A percentile compares a stretch with the other conserved stretches of the same genome.
Evolutionary conservation across 2,888 invertebrate genomes (phyloP).

Genomic region (Epistrophella euchroma): DNA sequence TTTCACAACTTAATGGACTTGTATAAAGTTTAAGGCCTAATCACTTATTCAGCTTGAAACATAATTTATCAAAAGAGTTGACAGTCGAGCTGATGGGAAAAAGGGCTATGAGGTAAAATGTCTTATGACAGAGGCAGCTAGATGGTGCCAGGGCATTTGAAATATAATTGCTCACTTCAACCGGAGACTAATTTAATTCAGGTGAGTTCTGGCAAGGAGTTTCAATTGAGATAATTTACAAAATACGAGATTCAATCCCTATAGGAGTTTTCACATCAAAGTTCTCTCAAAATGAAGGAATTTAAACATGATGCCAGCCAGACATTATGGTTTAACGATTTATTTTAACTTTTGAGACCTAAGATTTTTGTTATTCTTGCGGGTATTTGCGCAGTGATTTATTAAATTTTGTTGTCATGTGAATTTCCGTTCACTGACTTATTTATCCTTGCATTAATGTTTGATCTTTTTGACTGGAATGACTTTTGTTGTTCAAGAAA

Average conservation of each 20-base stretch:
- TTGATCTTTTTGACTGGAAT: too few species aligned
- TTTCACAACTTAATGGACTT: slow-evolving; percentile 51
- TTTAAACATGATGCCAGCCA: not conserved
- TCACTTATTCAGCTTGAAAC: slow-evolving; percentile 57
- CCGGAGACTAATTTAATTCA: slow-evolving; percentile 21
- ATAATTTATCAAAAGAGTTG: slow-evolving; percentile 55
- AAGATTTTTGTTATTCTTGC: not conserved
- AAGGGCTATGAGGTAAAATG: not conserved
- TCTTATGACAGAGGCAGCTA: not conserved
- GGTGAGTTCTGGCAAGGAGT: not conserved
- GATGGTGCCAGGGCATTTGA: not conserved
- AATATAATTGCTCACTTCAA: slow-evolving; percentile 28
- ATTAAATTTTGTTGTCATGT: not conserved
- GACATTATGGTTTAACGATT: too few species aligned
- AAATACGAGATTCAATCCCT: not conserved
- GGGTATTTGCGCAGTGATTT: not conserved
- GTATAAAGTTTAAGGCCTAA: slow-evolving; percentile 54
- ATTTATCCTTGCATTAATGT: not conserved
- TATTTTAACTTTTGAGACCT: not conserved
- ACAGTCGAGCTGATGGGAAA: not conserved
- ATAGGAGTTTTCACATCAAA: not conserved
- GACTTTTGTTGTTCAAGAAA: too few species aligned
- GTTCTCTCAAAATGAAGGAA: slow-evolving; percentile 1
- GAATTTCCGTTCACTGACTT: not conserved
- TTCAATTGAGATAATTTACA: not conserved